Conservation (phyloP, 2,113 vertebrate genomes). For the Fulica atra region DNA sequence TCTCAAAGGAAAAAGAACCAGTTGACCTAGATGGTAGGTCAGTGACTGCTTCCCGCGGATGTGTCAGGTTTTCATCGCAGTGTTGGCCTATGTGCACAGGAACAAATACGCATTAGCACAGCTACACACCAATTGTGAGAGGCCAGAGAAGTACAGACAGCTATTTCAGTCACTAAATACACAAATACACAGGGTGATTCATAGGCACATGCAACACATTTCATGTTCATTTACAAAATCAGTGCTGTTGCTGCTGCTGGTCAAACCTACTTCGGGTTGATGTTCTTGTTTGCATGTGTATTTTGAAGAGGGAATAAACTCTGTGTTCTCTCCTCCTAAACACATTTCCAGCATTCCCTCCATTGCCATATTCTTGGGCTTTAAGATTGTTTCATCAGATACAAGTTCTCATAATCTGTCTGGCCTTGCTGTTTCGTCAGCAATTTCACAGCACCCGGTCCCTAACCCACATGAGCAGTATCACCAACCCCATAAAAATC, state of each 20-base stretch:
- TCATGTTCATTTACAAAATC: background rate
- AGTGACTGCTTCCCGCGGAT: background rate
- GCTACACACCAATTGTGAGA: background rate
- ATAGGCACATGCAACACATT: background rate
- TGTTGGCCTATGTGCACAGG: accelerated
- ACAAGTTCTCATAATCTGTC: background rate
- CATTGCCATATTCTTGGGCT: background rate
- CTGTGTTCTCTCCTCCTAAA: background rate
- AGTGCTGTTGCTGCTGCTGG: background rate
- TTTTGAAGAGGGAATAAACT: background rate
- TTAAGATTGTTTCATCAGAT: background rate
- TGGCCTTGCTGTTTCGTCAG: background rate
- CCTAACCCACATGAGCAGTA: accelerated
- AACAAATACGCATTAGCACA: accelerated
- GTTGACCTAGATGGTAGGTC: background rate
- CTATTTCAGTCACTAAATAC: background rate
- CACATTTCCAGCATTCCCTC: background rate
- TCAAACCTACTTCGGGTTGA: background rate
- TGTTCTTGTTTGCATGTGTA: background rate
- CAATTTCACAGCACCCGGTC: background rate
- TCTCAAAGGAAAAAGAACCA: constrained; percentile 5
- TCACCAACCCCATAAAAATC: background rate
- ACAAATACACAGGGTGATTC: background rate
- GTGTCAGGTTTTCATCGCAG: background rate
- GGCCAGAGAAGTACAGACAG: background rate